These are phyloP conservation scores for Chunga burmeisteri DNA, from an alignment of 2,113 vertebrate genomes.

Conservation along the genomic window DNA sequence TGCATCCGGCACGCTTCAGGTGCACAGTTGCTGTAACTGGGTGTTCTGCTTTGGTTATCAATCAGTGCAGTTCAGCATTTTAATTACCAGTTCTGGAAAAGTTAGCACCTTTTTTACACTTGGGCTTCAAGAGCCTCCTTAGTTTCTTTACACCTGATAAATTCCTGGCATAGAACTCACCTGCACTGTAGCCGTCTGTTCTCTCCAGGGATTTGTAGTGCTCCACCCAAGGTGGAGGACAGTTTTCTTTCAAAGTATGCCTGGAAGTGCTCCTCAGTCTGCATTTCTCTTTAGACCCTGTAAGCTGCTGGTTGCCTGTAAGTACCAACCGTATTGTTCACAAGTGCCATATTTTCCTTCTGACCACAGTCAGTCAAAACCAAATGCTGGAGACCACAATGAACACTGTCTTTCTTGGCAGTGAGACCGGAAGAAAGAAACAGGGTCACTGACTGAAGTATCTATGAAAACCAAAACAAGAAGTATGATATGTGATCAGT, in stretches of 20 bases:
- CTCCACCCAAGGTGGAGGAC: background rate
- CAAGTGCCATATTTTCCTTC: background rate
- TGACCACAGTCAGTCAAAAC: background rate
- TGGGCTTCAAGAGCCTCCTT: background rate
- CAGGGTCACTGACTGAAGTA: background rate
- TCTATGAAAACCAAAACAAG: background rate
- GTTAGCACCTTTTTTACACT: background rate
- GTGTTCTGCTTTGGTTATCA: background rate
- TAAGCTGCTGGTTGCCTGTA: background rate
- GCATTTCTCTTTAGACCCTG: constrained; percentile 32
- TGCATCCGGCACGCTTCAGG: background rate
- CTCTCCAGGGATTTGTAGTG: background rate
- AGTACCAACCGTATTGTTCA: background rate
- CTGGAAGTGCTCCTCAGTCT: constrained; percentile 69
- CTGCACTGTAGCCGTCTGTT: constrained; percentile 32
- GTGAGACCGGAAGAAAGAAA: background rate
- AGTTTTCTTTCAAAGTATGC: constrained; percentile 18
- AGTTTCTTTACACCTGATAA: background rate
- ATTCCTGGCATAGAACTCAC: background rate
- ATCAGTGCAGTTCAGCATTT: background rate
- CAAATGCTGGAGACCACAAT: background rate
- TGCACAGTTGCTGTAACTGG: background rate
- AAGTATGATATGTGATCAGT: background rate
- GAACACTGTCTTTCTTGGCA: background rate
- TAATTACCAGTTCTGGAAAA: background rate